Base-by-base conservation (phyloP, 2,113 vertebrate genomes). In the Cettia cetti region DNA sequence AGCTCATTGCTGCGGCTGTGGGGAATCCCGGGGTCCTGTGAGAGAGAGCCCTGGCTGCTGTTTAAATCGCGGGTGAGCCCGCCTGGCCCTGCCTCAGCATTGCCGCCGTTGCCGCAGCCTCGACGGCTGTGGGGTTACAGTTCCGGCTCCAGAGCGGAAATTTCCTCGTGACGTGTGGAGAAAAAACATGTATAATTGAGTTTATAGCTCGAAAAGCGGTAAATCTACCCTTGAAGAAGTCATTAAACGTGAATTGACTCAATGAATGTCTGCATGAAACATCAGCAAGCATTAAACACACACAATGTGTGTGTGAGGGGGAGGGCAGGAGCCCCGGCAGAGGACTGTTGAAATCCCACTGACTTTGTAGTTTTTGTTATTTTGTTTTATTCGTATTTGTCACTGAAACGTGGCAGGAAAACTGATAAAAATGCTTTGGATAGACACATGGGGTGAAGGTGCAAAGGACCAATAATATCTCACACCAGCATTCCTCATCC, bases 81-180 rank as follows among this genome's bases (percentile, higher is more conserved):
- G 15, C 7, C 61, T 22, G 40, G 57, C 40, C 47, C 66, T 16
- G 31, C 14, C 3, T 71, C 78, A 35, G 61, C 5, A 49, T 24
- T 14, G 37, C n/a, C 5, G 10, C 71, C 49, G 1, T 2, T 0
- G 2, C 21, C 50, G 0, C 8, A 10, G 31, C 56, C 40, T 4
- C 13, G 2, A 27, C 59, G 3, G 28, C n/a, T 42, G 54, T 4
- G 35, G 35, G 42, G n/a, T 31, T 33, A 16, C 40, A 15, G 61
- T 13, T 28, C 1, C 1, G 23, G 45, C 26, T 65, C 45, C 45
- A 13, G 50, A 83, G 42, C 0, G 0, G 47, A 28, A 28, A 21
- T 39, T 75, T 27, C 30, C 31, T 50, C 44, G 2, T 33, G 44
- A 59, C 19, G 20, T 17, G 31, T 35, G 33, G 47, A 50, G 42